Conservation (phyloP, 2,888 invertebrate genomes). For the Ceramica pisi region DNA sequence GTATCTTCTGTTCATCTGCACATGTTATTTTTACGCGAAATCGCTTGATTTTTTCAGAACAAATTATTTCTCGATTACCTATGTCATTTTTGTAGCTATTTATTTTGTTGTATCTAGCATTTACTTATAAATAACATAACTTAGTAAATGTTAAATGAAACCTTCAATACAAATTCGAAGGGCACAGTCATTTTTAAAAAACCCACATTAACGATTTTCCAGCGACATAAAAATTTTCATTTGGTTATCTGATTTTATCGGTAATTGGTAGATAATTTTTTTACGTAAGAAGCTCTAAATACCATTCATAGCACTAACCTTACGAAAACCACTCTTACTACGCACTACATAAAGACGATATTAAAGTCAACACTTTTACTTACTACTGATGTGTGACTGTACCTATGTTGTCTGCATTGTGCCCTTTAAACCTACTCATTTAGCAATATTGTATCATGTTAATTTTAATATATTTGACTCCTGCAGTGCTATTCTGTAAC, state of each 20-base stretch:
- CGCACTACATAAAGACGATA: too few species aligned
- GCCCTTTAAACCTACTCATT: constrained; percentile 24
- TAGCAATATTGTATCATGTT: constrained; percentile 38
- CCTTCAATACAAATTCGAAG: not conserved
- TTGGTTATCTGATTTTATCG: not conserved
- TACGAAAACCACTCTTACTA: not conserved
- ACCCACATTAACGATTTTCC: not conserved
- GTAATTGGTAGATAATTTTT: not conserved
- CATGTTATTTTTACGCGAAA: constrained; percentile 15
- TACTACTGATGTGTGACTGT: not conserved
- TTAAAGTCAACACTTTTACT: too few species aligned
- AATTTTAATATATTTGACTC: constrained; percentile 49
- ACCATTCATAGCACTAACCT: too few species aligned
- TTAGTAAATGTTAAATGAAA: constrained; percentile 1
- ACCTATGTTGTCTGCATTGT: not conserved
- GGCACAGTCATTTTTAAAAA: not conserved
- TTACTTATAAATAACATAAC: constrained; percentile 3
- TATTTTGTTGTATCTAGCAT: not conserved
- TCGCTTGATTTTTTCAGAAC: not conserved
- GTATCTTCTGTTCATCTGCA: constrained; percentile 23
- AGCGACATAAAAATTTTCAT: not conserved
- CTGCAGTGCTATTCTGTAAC: too few species aligned
- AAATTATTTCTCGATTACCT: constrained; percentile 40
- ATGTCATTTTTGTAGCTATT: too few species aligned
- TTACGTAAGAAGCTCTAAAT: not conserved